These are phyloP conservation scores for Anniella stebbinsi DNA, from an alignment of 2,797 vertebrate species.

Conservation along the genomic window DNA sequence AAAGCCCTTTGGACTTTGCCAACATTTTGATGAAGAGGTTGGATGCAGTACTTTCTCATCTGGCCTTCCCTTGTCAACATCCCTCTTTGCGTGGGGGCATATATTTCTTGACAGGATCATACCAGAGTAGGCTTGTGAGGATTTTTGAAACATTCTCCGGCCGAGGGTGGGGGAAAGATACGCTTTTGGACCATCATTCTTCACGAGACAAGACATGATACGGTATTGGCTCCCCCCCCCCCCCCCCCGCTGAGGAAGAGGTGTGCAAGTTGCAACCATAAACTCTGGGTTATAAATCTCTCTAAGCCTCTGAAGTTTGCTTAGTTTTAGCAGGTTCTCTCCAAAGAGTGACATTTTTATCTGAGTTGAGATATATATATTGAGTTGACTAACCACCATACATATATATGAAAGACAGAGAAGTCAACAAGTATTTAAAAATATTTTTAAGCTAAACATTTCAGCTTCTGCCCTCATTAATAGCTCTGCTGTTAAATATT, in stretches of 20 bases:
- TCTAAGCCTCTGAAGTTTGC: slow-evolving; percentile 8
- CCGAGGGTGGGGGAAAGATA: no score
- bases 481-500: no score
- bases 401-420: no score
- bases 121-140: neutral
- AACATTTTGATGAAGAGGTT: slow-evolving; percentile 18
- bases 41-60: slow-evolving; percentile 1
- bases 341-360: neutral
- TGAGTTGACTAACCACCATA: no score
- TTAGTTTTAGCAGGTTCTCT: slow-evolving; percentile 6
- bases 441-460: no score
- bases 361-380: neutral
- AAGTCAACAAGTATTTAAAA: no score
- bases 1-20: slow-evolving; percentile 4
- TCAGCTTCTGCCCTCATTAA: no score
- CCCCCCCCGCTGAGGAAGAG: slow-evolving; percentile 10
- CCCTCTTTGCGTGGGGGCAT: accelerated
- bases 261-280: neutral
- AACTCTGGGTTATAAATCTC: slow-evolving; percentile 2
- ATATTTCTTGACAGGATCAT: neutral
- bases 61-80: slow-evolving; percentile 5
- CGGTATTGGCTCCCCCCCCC: no score
- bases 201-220: neutral
- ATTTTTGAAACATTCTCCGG: neutral
- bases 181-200: neutral